These are phyloP conservation scores for Halictus ligatus DNA, from an alignment of 2,888 invertebrate genomes.

Conservation along the genomic window DNA sequence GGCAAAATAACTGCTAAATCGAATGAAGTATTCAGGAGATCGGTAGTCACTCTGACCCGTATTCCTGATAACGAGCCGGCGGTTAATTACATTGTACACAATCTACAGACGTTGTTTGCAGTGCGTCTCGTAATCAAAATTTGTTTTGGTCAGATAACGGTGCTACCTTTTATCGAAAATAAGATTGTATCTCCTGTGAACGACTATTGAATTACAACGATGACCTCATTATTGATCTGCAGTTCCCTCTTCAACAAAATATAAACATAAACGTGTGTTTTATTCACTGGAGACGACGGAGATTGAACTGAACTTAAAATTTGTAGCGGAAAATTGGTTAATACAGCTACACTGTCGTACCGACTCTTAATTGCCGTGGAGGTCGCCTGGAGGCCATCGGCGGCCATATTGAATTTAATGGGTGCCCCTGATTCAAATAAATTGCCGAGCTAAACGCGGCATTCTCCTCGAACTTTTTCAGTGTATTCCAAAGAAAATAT, in stretches of 20 bases:
- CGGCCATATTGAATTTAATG: background rate
- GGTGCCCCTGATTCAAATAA: background rate
- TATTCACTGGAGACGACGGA: background rate
- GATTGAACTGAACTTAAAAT: background rate
- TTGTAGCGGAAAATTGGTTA: background rate
- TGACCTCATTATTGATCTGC: background rate
- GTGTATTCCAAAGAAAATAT: background rate
- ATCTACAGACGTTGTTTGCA: background rate
- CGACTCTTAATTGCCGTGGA: background rate
- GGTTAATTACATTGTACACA: background rate
- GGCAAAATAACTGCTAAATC: background rate
- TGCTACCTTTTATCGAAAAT: background rate
- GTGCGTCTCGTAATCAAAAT: background rate
- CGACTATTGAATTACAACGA: background rate
- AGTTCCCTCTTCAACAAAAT: background rate
- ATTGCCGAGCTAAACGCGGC: background rate
- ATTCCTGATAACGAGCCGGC: background rate
- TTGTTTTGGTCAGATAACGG: background rate
- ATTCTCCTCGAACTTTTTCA: background rate
- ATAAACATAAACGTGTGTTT: background rate
- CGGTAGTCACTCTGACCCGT: background rate
- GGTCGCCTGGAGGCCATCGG: background rate
- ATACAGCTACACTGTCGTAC: background rate
- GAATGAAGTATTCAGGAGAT: background rate
- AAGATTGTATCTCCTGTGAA: background rate